Base-by-base conservation (phyloP, 2,797 vertebrate genomes). In the Falco peregrinus region DNA sequence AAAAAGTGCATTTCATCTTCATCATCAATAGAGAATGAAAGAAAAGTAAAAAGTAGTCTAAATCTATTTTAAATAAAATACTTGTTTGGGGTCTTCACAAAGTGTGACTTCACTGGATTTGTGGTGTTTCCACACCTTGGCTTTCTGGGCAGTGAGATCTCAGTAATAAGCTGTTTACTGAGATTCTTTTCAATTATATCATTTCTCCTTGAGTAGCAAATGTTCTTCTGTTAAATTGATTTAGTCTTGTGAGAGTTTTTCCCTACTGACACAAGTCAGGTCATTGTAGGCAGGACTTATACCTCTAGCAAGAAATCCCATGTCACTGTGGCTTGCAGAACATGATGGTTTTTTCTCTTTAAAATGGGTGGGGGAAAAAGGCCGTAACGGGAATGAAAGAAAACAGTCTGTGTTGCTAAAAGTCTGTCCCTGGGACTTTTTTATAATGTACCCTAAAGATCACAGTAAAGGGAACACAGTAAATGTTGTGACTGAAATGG, bases 1-100 rank as follows among this genome's bases (percentile, higher is more conserved):
- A 73, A 92, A 90, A 90, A 76, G 77, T 77, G 50, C 69, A 79
- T 95, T 95, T 95, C 73, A 94, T 95, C 95, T 91, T 95, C 65
- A 61, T 68, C 86, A 84, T 89, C 87, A 90, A 89, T 50, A 85
- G 67, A 84, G 53, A 95, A 90, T 71, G n/a, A 95, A 93, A 93
- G 18, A 75, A 64, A 80, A 83, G 35, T 29, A 81, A 89, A 90
- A 88, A 60, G 8, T 47, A 77, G 19, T 59, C 60, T 84, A 90
- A 87, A 75, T 39, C 33, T 56, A 15, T 83, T 94, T 92, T 63
- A 91, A 95, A 94, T 48, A 80, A 86, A 76, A 60, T 74, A 61
- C 22, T 64, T 95, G 39, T 84, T 39, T 4, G 0, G 35, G n/a
- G 33, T 69, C 48, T 79, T 93, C 84, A 48, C 1, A 5, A 93